phyloP scores from a whole-genome alignment of 64 coral and sea anemone species.

The Montipora efflorescens region DNA sequence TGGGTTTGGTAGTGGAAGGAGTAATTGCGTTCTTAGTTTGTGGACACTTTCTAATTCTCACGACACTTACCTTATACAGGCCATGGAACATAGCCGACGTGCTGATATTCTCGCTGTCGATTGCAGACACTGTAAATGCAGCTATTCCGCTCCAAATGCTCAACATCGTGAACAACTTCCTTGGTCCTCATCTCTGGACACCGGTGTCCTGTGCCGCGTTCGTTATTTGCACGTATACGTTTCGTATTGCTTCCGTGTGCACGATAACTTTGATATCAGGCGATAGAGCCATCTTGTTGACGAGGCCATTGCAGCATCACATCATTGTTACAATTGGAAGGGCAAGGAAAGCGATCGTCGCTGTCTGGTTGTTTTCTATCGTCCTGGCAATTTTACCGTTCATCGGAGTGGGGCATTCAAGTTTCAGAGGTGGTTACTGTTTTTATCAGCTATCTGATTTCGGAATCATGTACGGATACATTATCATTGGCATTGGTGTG shows the following conservation, averaged over 20 bases:
- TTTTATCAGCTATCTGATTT: too few relatives aligned
- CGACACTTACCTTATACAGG: conserved; percentile 80
- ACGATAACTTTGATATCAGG: conserved; percentile 92
- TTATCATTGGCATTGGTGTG: too few relatives aligned
- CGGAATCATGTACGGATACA: too few relatives aligned
- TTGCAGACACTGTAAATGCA: conserved; percentile 83
- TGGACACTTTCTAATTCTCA: conserved; percentile 84
- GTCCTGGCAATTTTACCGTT: too few relatives aligned
- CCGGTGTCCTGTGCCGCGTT: conserved; percentile 70
- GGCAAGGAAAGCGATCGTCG: conserved; percentile 2
- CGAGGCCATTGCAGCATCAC: too few relatives aligned
- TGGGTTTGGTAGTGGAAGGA: conserved; percentile 79
- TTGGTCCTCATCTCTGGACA: conserved; percentile 78
- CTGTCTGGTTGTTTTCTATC: too few relatives aligned
- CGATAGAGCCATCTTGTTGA: conserved; percentile 63
- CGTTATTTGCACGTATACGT: conserved; percentile 78
- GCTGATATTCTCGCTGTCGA: conserved; percentile 82
- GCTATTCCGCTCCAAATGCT: conserved; percentile 78
- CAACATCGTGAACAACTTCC: conserved; percentile 86
- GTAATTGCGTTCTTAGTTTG: conserved; percentile 61
- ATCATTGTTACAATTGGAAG: conserved; percentile 52
- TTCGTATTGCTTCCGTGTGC: conserved; percentile 93
- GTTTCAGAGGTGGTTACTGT: too few relatives aligned
- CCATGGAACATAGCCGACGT: conserved; percentile 85
- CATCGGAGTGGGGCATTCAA: too few relatives aligned